phyloP scores from a whole-genome alignment of 2,113 vertebrate species.

The Chaenogobius annularis region DNA sequence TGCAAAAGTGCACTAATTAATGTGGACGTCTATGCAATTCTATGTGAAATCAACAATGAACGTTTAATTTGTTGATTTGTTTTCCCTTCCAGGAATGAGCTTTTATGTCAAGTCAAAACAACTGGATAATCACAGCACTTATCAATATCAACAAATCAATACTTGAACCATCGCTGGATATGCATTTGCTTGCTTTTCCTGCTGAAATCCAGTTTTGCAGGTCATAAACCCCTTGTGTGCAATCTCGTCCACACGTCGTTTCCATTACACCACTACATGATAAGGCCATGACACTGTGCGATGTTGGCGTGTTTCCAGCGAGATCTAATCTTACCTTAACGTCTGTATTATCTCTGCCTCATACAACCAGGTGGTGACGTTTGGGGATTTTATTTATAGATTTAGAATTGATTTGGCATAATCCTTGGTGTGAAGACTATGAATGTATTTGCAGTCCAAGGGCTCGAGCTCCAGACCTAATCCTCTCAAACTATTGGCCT shows the following conservation, averaged over 20 bases:
- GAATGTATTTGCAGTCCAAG: conserved; percentile 5
- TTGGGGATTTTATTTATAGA: not conserved
- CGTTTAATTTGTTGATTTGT: no score
- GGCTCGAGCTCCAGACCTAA: not conserved
- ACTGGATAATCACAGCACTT: no score
- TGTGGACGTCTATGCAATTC: no score
- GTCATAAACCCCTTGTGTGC: not conserved
- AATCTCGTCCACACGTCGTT: not conserved
- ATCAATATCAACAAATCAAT: no score
- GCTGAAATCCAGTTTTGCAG: not conserved
- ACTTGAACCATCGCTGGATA: no score
- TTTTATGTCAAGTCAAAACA: no score
- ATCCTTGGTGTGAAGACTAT: conserved; percentile 7
- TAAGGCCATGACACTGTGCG: not conserved
- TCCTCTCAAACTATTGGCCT: not conserved
- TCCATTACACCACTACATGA: not conserved
- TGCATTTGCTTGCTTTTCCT: not conserved
- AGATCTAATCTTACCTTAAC: not conserved
- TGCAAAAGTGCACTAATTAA: no score
- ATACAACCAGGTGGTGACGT: not conserved
- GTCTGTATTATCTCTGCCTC: not conserved
- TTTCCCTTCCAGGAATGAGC: no score
- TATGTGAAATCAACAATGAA: no score
- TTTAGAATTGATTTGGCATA: not conserved
- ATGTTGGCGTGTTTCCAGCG: not conserved